These are phyloP conservation scores for Toxotes jaculatrix DNA, from an alignment of 2,113 vertebrate genomes.

Conservation along the genomic window DNA sequence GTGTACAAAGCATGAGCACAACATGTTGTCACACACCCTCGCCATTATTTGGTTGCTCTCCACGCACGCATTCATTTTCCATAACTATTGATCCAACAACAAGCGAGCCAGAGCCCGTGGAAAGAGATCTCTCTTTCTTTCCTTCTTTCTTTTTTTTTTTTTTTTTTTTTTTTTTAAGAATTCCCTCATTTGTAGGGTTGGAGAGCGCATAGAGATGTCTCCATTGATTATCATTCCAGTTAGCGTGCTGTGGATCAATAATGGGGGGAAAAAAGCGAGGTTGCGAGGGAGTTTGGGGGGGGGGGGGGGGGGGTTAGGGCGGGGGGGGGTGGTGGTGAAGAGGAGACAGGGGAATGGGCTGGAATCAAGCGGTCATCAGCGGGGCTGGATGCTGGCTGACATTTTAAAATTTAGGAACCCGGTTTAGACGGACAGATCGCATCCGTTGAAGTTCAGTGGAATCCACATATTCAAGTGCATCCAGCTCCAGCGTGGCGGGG, in stretches of 20 bases:
- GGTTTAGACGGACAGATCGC: conserved; percentile 2
- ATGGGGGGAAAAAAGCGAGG: conserved; percentile 42
- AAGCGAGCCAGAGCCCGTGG: conserved; percentile 1
- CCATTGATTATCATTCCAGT: conserved; percentile 78
- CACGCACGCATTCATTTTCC: conserved; percentile 25
- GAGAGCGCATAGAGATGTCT: conserved; percentile 76
- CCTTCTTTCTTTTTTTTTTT: neutral
- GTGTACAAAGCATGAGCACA: neutral
- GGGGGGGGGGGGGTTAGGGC: too few species aligned
- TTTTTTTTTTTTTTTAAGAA: conserved; percentile 25
- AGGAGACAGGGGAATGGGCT: conserved; percentile 11
- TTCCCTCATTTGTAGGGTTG: conserved; percentile 53
- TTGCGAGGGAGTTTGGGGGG: neutral
- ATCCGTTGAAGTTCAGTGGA: conserved; percentile 42
- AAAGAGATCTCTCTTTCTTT: conserved; percentile 3
- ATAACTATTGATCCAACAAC: conserved; percentile 47
- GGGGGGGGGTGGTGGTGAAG: conserved; percentile 6
- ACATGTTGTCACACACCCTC: conserved; percentile 13
- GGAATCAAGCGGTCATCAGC: conserved; percentile 39
- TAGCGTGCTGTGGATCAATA: conserved; percentile 70
- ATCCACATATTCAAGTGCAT: conserved; percentile 35
- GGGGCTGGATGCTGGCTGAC: conserved; percentile 5
- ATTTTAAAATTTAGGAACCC: conserved; percentile 13
- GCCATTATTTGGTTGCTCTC: conserved; percentile 29
- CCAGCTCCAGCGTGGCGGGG: conserved; percentile 15